phyloP scores from a whole-genome alignment of 1,140 invertebrate genomes.

The Cotesia chilonis region DNA sequence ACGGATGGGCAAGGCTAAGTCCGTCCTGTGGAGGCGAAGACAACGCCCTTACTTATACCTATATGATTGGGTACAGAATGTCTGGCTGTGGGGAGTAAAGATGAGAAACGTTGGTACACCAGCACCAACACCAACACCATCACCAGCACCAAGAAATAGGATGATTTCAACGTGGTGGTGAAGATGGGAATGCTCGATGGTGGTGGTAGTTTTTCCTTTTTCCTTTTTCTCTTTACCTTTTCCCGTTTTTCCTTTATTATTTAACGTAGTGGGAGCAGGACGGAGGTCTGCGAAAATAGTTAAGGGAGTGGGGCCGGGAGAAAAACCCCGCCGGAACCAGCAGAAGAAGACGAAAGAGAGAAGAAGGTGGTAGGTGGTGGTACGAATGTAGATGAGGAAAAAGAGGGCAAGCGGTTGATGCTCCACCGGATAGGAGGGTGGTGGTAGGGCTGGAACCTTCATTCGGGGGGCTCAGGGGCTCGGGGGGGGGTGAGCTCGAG shows the following conservation, averaged over 20 bases:
- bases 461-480: slow-evolving; percentile 47
- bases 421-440: slow-evolving; percentile 38
- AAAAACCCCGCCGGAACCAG: slow-evolving; percentile 24
- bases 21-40: slow-evolving; percentile 52
- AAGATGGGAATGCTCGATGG: slow-evolving; percentile 5
- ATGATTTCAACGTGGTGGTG: slow-evolving; percentile 26
- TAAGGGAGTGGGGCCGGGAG: slow-evolving; percentile 20
- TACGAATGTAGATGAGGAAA: slow-evolving; percentile 55
- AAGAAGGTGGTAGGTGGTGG: slow-evolving; percentile 37
- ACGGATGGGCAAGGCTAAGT: slow-evolving; percentile 26
- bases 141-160: not conserved
- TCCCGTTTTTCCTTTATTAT: not conserved
- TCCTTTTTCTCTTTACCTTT: not conserved
- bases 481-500: no score
- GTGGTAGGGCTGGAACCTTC: slow-evolving; percentile 29
- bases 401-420: slow-evolving; percentile 28
- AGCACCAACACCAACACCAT: no score
- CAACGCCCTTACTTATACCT: slow-evolving; percentile 65
- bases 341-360: slow-evolving; percentile 34
- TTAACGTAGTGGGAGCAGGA: slow-evolving; percentile 43
- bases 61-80: slow-evolving; percentile 47
- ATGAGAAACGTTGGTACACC: slow-evolving; percentile 31
- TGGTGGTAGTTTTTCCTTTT: not conserved
- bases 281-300: slow-evolving; percentile 36
- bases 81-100: slow-evolving; percentile 18